Evolutionary conservation across 1,140 invertebrate genomes (phyloP).

Genomic region (Lordiphosa clarofinis): DNA sequence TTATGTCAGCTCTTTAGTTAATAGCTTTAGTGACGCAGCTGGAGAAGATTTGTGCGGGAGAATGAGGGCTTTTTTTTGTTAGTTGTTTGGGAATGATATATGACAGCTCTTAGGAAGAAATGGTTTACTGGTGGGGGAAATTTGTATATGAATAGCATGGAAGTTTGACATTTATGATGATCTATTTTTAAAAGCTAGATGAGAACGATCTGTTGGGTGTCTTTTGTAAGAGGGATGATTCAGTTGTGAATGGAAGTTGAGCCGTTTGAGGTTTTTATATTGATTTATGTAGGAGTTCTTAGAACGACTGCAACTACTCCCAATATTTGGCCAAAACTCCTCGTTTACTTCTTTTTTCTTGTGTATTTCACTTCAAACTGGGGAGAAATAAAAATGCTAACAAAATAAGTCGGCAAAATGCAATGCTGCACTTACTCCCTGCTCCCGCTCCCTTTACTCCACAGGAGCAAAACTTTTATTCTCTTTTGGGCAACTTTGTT

Average conservation of each 20-base stretch:
- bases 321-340: slow-evolving; percentile 5
- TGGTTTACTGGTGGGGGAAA: slow-evolving; percentile 28
- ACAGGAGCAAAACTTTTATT: slow-evolving; percentile 7
- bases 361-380: slow-evolving; percentile 12
- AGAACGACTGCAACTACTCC: background rate
- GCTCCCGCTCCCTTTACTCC: background rate
- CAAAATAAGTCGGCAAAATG: slow-evolving; percentile 14
- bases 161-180: slow-evolving; percentile 68
- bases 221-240: slow-evolving; percentile 9
- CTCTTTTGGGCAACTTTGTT: slow-evolving; percentile 65
- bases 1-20: slow-evolving; percentile 76
- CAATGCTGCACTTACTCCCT: slow-evolving; percentile 9
- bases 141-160: slow-evolving; percentile 65
- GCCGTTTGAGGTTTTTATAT: no score
- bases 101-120: slow-evolving; percentile 25
- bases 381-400: slow-evolving; percentile 13
- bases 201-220: slow-evolving; percentile 21
- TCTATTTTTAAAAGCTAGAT: slow-evolving; percentile 63
- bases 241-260: no score
- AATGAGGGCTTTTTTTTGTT: slow-evolving; percentile 27
- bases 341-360: slow-evolving; percentile 6
- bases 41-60: slow-evolving; percentile 42
- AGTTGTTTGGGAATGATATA: slow-evolving; percentile 36
- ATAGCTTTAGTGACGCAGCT: slow-evolving; percentile 70
- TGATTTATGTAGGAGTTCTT: no score